Conservation (phyloP, 2,113 vertebrate genomes). For the Camelus dromedarius region DNA sequence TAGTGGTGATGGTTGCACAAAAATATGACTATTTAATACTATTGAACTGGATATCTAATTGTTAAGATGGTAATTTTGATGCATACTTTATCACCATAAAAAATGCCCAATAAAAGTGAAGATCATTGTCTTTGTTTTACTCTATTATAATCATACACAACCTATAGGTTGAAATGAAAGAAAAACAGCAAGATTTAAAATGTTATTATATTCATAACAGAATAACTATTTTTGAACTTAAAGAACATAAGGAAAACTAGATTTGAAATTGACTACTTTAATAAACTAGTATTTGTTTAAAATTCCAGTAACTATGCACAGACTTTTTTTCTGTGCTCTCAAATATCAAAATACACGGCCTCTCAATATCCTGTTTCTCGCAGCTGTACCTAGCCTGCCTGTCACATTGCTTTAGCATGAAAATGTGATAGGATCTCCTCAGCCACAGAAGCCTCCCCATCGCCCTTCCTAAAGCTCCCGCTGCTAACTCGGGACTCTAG, state of each 20-base stretch:
- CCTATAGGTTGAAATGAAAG: neutral
- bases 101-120: neutral
- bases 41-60: neutral
- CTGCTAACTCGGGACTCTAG: neutral
- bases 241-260: neutral
- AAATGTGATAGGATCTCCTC: neutral
- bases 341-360: neutral
- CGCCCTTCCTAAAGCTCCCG: too few species aligned
- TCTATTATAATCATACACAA: slow-evolving; percentile 21
- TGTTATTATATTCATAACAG: neutral
- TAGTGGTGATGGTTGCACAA: neutral
- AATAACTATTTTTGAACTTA: slow-evolving; percentile 32
- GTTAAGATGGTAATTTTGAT: neutral
- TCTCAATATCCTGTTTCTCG: neutral
- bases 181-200: slow-evolving; percentile 4
- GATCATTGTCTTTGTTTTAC: slow-evolving; percentile 4
- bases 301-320: neutral
- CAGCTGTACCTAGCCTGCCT: neutral
- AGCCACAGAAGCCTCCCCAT: neutral
- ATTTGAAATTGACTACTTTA: neutral
- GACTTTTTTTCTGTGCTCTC: neutral
- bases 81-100: neutral
- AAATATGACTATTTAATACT: neutral
- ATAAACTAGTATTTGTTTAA: neutral
- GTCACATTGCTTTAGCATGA: neutral